phyloP scores from a whole-genome alignment of 2,797 vertebrate genomes.

The Adelosebastes latens region DNA sequence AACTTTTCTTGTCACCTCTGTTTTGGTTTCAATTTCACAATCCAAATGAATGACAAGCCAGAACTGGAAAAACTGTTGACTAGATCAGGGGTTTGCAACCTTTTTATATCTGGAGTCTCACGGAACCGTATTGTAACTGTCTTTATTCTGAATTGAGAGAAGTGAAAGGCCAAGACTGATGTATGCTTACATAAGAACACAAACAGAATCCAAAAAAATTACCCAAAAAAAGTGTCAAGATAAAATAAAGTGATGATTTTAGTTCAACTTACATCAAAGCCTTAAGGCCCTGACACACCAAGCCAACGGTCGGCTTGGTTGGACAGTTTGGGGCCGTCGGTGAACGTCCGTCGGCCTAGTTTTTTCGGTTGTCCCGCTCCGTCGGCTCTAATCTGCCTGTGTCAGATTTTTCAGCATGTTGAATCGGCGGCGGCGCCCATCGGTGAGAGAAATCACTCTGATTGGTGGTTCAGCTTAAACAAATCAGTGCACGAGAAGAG shows the following conservation, averaged over 20 bases:
- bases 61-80: not conserved
- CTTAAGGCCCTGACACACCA: not conserved
- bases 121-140: not conserved
- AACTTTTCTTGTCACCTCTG: not conserved
- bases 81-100: not conserved
- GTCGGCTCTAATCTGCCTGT: no score
- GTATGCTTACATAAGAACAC: not conserved
- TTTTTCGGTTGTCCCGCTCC: no score
- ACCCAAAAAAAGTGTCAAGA: not conserved
- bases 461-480: no score
- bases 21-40: slow-evolving; percentile 28
- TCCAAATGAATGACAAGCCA: not conserved
- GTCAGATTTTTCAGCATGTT: no score
- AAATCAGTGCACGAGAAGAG: no score
- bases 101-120: not conserved
- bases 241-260: not conserved
- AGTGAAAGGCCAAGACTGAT: not conserved
- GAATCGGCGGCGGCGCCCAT: no score
- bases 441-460: no score
- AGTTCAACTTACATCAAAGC: not conserved
- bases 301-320: no score
- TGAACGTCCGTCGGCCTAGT: no score
- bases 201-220: not conserved
- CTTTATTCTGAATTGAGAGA: not conserved
- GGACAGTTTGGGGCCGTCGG: no score